Base-by-base conservation (phyloP, 2,113 vertebrate species). In the Galemys pyrenaicus region DNA sequence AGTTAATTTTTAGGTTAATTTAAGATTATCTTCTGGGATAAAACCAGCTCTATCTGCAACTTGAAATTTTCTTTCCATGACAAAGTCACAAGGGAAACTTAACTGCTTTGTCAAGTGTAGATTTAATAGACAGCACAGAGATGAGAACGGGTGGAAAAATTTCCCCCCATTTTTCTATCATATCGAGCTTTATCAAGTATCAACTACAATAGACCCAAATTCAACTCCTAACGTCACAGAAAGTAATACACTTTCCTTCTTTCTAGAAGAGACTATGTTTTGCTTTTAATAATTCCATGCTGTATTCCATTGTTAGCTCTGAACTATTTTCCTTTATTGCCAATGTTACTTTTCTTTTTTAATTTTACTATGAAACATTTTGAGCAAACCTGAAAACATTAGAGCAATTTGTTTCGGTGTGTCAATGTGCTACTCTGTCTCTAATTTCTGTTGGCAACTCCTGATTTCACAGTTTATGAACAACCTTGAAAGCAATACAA, bases 381-480 rank as follows among this genome's bases (percentile, higher is more conserved):
- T 82, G 32, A n/a, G 2, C 37, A 56, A 37, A 68, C 7, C 80
- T 51, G 49, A 87, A 56, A 85, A 64, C 22, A 87, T 26, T n/a
- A 11, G 3, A 89, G n/a, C 3, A 65, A 46, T 80, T 89, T 82
- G 28, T 60, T 82, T 85, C 44, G 37, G 8, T 56, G 5, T 80
- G 26, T 70, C 60, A 89, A 30, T 64, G 3, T 86, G 13, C 17
- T 37, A 26, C 22, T 4, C 3, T 88, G 78, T 58, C 64, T 74
- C 19, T 64, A 51, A 75, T 92, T 65, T 93, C 44, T 79, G 6
- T 10, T 62, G 41, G 51, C 51, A 74, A 51, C 49, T 56, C 54
- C 9, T 26, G n/a, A 71, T 91, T 96, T 89, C 54, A 71, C 8
- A 68, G 35, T 71, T 94, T 37, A 74, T 39, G 64, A 95, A 79